phyloP scores from a whole-genome alignment of 23 tunicate genomes.

The Botrylloides violaceus region DNA sequence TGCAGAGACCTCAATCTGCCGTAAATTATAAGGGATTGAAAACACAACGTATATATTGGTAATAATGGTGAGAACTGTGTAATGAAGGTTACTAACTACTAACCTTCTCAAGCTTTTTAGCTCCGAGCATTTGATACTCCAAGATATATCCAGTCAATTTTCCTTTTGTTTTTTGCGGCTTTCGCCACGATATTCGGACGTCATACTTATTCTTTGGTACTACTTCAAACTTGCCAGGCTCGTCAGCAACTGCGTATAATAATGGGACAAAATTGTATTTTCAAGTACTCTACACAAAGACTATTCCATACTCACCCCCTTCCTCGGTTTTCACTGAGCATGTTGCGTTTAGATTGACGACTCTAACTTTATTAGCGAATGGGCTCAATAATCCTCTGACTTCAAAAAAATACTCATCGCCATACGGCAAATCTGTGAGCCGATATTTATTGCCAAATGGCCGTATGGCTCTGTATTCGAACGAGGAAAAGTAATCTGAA shows the following conservation, averaged over 20 bases:
- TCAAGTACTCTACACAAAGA: neutral
- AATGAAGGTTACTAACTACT: neutral
- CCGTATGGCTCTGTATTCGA: conserved; percentile 19
- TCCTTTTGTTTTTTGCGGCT: conserved; percentile 14
- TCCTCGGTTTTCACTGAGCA: conserved; percentile 21
- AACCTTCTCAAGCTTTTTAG: conserved; percentile 12
- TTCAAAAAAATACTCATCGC: conserved; percentile 24
- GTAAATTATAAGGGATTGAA: neutral
- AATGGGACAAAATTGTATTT: neutral
- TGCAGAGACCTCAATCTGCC: neutral
- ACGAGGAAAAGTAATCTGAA: conserved; percentile 19
- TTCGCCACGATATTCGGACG: conserved; percentile 8
- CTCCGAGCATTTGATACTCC: conserved; percentile 25
- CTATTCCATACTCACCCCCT: neutral
- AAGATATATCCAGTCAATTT: neutral
- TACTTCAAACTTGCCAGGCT: conserved; percentile 19
- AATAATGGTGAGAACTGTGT: neutral
- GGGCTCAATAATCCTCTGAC: neutral
- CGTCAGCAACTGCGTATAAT: neutral
- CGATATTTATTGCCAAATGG: neutral
- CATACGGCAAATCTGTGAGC: conserved; percentile 11
- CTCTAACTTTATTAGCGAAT: neutral
- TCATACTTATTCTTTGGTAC: neutral
- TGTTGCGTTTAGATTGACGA: neutral
- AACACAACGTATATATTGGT: neutral